Base-by-base conservation (phyloP, 2,113 vertebrate species). In the Crocuta crocuta region DNA sequence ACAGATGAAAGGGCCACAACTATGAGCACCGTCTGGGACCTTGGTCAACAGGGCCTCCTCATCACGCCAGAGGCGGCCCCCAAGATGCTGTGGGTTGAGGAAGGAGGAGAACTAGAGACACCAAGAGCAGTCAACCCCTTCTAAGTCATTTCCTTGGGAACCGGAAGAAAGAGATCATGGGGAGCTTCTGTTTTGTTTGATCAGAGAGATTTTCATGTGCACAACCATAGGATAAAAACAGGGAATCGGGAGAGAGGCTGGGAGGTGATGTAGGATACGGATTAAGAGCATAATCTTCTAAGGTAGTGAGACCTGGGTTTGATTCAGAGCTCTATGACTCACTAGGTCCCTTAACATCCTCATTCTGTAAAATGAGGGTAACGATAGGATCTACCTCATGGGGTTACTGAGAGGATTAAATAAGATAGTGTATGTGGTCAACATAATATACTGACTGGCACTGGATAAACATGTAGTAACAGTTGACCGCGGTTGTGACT, bases 91-190 rank as follows among this genome's bases (percentile, higher is more conserved):
- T 65, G 66, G 16, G 7, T 15, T 53, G n/a, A 95, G 21, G 43
- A 28, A 83, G 55, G 28, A 15, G 35, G 80, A 23, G 23, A 94
- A 48, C 31, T 23, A 53, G 66, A 93, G 12, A 68, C 50, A 58
- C 35, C 33, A 73, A 76, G n/a, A 61, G 48, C 2, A 13, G 74
- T n/a, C 39, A 39, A 19, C 24, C 11, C 43, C 63, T 61, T 35
- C 78, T 63, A 55, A 92, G 92, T 48, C 21, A 10, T n/a, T 68
- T 92, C 71, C 24, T 61, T 65, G n/a, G 74, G 53, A 91, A 79
- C n/a, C 31, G 83, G 50, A 66, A 35, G 65, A 85, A 58, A 43
- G 55, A 66, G 39, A 48, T 21, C 33, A 93, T 4, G 58, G 55
- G 24, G 61, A 68, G 19, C 19, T 55, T 80, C 79, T 45, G 4